Evolutionary conservation across 2,888 invertebrate species (phyloP), one percentile per base, ranked within the genome.

Genomic region (Cyclophora punctaria): DNA sequence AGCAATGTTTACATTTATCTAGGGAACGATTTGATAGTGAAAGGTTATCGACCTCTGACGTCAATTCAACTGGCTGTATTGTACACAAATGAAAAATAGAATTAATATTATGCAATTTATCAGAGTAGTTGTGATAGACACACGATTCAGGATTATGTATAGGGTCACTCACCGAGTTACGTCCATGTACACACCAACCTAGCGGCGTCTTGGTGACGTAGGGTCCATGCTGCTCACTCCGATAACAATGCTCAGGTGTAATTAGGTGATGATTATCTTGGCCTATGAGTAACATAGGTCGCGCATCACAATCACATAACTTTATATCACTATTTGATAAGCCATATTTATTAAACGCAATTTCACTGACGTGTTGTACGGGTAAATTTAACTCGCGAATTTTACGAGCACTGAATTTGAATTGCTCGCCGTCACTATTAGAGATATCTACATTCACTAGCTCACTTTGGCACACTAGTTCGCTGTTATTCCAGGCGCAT

Each of bases 241-340:
- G 52, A 34, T 53, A 5, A 34, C 58, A 49, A 48, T 60, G 47
- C 3, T 57, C 35, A 2, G 63, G 59, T 5, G 55, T 55, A 3
- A 59, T 41, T 7, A 61, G 35, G 46, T 34, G 52, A 55, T 61
- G 56, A 50, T 61, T 61, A 49, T 61, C 59, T 47, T 61, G 48
- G 1, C 61, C 59, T 7, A 61, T 56, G 2, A 59, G 47, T 42
- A 59, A 35, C 37, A 53, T 55, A 48, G 58, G 59, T 52, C 48
- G 52, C 33, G 57, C 57, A 48, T 54, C 45, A 42, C 54, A 45
- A 35, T 48, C 53, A 50, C 57, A 55, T 7, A 41, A 3, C 41
- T 2, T 41, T 4, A 5, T 0, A 37, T 46, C n/a, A 37, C 40
- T 47, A 7, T 41, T 41, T 37, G 33, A 37, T 47, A 47, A 47